phyloP scores from a whole-genome alignment of 2,113 vertebrate genomes.

The Cyanistes caeruleus region DNA sequence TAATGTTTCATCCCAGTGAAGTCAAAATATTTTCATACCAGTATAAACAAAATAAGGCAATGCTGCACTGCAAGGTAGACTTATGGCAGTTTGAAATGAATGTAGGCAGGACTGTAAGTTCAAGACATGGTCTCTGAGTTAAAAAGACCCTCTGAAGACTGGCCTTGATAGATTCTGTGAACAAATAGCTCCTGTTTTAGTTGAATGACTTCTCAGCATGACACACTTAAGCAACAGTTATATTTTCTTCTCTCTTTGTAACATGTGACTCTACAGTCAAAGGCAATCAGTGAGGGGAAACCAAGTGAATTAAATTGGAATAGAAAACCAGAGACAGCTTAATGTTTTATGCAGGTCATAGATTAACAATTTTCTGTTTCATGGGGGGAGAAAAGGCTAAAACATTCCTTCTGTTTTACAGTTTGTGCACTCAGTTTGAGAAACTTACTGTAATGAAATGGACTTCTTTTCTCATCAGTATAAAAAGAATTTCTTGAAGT shows the following conservation, averaged over 20 bases:
- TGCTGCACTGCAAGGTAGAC: background rate
- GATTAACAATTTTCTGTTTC: slow-evolving; percentile 61
- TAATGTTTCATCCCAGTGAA: background rate
- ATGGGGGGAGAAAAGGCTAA: slow-evolving; percentile 13
- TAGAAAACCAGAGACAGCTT: slow-evolving; percentile 66
- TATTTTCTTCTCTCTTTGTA: slow-evolving; percentile 49
- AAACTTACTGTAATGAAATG: background rate
- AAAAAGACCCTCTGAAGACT: slow-evolving; percentile 8
- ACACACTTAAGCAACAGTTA: slow-evolving; percentile 29
- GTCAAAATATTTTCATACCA: background rate
- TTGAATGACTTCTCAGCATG: slow-evolving; percentile 57
- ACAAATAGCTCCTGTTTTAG: slow-evolving; percentile 55
- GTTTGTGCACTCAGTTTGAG: slow-evolving; percentile 32
- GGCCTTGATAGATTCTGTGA: slow-evolving; percentile 9
- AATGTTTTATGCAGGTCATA: slow-evolving; percentile 57
- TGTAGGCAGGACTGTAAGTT: background rate
- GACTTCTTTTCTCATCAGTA: background rate
- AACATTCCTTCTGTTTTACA: background rate
- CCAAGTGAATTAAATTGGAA: slow-evolving; percentile 59
- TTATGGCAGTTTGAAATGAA: background rate
- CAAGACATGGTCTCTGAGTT: background rate
- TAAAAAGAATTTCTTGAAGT: background rate
- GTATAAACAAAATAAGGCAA: background rate
- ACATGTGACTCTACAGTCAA: slow-evolving; percentile 67
- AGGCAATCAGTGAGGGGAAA: slow-evolving; percentile 62